These are phyloP conservation scores for Parapristionchus giblindavisi DNA, from an alignment of 2,888 invertebrate genomes.

Conservation along the genomic window DNA sequence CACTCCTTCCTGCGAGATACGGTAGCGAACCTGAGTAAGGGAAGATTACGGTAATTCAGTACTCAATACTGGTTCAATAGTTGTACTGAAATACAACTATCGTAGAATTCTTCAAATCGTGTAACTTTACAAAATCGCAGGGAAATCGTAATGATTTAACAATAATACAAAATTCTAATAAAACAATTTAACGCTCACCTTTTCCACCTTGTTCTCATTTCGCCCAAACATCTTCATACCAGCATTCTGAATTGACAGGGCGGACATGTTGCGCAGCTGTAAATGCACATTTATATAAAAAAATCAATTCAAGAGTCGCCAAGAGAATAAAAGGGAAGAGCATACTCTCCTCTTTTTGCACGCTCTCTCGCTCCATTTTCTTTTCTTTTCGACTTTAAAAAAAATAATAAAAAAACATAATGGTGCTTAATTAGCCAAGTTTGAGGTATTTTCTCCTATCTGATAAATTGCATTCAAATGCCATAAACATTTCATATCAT, in stretches of 20 bases:
- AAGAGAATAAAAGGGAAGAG: too few relatives aligned
- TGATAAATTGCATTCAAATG: too few relatives aligned
- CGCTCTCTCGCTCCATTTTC: too few relatives aligned
- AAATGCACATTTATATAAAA: not conserved
- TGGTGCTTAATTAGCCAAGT: too few relatives aligned
- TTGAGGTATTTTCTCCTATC: too few relatives aligned
- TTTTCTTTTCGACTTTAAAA: too few relatives aligned
- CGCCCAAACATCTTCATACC: constrained; percentile 93
- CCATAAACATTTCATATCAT: too few relatives aligned
- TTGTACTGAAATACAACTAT: not conserved
- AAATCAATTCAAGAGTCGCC: too few relatives aligned
- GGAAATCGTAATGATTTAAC: not conserved
- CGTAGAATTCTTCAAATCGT: not conserved
- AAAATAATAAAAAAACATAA: too few relatives aligned
- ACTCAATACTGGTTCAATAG: not conserved
- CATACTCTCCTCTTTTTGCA: too few relatives aligned
- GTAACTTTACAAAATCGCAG: not conserved
- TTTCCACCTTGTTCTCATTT: constrained; percentile 76
- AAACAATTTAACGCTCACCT: constrained; percentile 4
- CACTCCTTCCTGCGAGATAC: constrained; percentile 58
- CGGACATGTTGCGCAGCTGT: constrained; percentile 75
- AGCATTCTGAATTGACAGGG: constrained; percentile 86
- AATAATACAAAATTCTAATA: not conserved
- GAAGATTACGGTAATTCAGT: not conserved
- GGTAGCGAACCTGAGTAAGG: constrained; percentile 43